These are phyloP conservation scores for Dreissena rostriformis DNA, from an alignment of 1,140 invertebrate genomes.

Conservation along the genomic window DNA sequence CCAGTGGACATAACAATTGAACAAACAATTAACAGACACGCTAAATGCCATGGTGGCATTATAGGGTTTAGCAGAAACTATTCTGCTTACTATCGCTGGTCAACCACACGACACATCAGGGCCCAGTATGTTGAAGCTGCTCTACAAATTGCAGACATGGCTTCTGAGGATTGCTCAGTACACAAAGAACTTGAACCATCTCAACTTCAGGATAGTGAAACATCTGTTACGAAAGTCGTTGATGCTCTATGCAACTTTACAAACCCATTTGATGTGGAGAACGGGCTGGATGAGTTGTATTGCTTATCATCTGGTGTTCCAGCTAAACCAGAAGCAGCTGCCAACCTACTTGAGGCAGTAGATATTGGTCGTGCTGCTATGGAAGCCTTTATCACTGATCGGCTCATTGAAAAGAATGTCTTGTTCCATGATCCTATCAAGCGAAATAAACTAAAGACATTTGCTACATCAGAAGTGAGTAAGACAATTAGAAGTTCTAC, in stretches of 20 bases:
- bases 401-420: not conserved
- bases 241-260: not conserved
- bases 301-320: not conserved
- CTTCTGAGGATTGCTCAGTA: not conserved
- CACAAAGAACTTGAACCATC: constrained; percentile 22
- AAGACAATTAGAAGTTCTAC: not conserved
- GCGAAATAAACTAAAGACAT: not conserved
- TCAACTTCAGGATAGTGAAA: not conserved
- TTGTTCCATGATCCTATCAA: constrained; percentile 2
- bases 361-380: not conserved
- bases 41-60: constrained; percentile 38
- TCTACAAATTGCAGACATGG: constrained; percentile 13
- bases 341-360: not conserved
- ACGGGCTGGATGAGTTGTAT: not conserved
- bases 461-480: not conserved
- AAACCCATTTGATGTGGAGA: not conserved
- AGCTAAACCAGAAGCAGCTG: not conserved
- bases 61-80: constrained; percentile 46
- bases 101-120: constrained; percentile 2
- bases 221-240: not conserved
- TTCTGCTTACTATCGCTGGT: constrained; percentile 35
- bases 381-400: not conserved
- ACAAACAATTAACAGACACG: constrained; percentile 51
- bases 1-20: constrained; percentile 36
- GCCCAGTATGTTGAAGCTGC: constrained; percentile 24